phyloP scores from a whole-genome alignment of 2,797 vertebrate species.

The Tokudaia muenninki region DNA sequence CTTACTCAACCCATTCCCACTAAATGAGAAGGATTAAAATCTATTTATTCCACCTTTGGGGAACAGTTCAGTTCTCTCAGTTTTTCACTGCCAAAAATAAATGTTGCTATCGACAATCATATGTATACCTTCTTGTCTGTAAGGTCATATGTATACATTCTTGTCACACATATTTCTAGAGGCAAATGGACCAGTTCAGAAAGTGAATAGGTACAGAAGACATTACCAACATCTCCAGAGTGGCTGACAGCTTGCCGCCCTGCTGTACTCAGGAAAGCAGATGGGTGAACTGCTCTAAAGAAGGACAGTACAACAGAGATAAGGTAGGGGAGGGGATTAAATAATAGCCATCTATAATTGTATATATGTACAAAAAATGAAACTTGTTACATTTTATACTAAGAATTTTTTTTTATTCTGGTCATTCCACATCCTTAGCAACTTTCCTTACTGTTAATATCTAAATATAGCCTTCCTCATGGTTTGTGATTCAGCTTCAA shows the following conservation, averaged over 20 bases:
- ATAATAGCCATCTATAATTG: neutral
- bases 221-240: neutral
- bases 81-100: conserved; percentile 1
- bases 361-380: neutral
- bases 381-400: neutral
- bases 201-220: neutral
- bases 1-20: neutral
- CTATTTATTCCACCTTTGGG: neutral
- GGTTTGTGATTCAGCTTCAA: conserved; percentile 17
- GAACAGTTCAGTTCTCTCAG: neutral
- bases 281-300: too few relatives aligned
- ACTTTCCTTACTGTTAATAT: neutral
- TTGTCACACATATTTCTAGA: neutral
- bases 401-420: neutral
- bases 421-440: neutral
- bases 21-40: neutral
- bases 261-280: neutral
- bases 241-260: neutral
- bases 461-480: neutral
- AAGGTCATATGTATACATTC: neutral
- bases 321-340: neutral
- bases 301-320: neutral
- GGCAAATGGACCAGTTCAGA: neutral
- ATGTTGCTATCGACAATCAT: neutral
- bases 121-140: neutral